Base-by-base conservation (phyloP, 2,888 invertebrate species). In the Melieria crassipennis region DNA sequence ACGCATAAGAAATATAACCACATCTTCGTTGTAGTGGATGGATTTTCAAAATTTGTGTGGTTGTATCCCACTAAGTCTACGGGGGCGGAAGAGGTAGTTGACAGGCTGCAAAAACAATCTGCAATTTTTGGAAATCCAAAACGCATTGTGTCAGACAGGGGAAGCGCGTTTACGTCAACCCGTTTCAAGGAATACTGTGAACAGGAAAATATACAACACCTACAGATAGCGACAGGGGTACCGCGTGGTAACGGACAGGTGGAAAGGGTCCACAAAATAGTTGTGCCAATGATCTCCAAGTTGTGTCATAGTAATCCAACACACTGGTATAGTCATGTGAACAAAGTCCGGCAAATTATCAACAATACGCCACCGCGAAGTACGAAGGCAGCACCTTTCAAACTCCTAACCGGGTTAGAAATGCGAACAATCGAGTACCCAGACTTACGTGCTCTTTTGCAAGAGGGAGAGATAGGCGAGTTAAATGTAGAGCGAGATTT, bases 121-220 rank as follows among this genome's bases (percentile, higher is more conserved):
- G 16, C 43, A 43, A n/a, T 55, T 52, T 52, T 64, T 52, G 64
- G 43, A 1, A 64, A 64, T 43, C 64, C 64, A 9, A 55, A 52
- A 43, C 11, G 64, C 3, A 52, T 43, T 43, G 52, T 64, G 9
- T 30, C 52, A 5, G 55, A 55, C 13, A 64, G 43, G 11, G 13
- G 55, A 5, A 7, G 9, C 55, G 43, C 64, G 9, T 55, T 64
- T n/a, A 62, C 47, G 46, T 30, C 7, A 30, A 7, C 16, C 13
- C 9, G 9, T 57, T 16, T 30, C 16, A 10, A 16, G 9, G 57
- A 57, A 57, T 84, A 81, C 69, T 85, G 83, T 71, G 64, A 72
- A 45, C 76, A 78, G 3, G 80, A 85, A 71, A 71, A 66, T 0
- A 64, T 76, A n/a, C 42, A 67, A 30, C 83, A 85, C 55, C 56